A percentile compares a stretch with the other conserved stretches of the same genome.
These are phyloP conservation scores for Acyrthosiphon pisum DNA, from an alignment of 1,140 invertebrate genomes.

Conservation along the genomic window DNA sequence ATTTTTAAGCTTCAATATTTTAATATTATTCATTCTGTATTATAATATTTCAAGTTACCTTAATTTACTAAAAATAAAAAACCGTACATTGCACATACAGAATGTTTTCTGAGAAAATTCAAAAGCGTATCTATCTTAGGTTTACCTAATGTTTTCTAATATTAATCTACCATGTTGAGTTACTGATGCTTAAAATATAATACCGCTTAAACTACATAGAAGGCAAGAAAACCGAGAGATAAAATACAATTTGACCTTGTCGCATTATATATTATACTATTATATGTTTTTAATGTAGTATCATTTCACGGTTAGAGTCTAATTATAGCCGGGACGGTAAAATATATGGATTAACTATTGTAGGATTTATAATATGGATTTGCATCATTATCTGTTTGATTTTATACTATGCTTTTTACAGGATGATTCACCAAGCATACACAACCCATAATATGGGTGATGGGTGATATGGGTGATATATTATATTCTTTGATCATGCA, in stretches of 20 bases:
- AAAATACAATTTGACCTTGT: neutral
- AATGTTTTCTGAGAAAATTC: neutral
- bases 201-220: neutral
- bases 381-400: neutral
- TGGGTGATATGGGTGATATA: too few species aligned
- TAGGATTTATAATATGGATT: neutral
- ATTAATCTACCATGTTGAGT: neutral
- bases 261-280: neutral
- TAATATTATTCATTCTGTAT: too few species aligned
- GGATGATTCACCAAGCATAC: too few species aligned
- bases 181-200: neutral
- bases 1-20: too few species aligned
- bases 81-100: neutral
- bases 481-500: too few species aligned
- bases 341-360: neutral
- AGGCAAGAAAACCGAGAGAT: neutral
- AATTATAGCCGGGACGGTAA: neutral
- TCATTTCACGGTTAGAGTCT: neutral
- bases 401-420: too few species aligned
- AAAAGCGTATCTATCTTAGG: neutral
- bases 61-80: neutral
- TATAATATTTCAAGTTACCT: too few species aligned
- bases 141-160: neutral
- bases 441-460: too few species aligned
- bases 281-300: neutral